A percentile compares a stretch with the other conserved stretches of the same genome.
These are phyloP conservation scores for Drosophila mettleri DNA, from an alignment of 2,888 invertebrate genomes.

Conservation along the genomic window DNA sequence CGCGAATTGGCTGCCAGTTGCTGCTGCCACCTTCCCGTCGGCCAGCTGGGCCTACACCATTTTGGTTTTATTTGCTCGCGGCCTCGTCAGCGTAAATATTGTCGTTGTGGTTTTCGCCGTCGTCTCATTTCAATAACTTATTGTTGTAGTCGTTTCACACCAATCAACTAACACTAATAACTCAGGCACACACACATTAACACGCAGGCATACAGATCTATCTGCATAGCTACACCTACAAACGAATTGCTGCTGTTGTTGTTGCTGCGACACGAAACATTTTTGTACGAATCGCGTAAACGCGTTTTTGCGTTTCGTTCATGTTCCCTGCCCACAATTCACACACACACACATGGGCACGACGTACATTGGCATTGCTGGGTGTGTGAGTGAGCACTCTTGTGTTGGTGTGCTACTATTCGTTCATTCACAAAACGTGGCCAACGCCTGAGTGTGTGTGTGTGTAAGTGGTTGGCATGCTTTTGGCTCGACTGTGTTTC, in stretches of 20 bases:
- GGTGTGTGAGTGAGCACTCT: slow-evolving; percentile 42
- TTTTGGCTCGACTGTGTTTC: slow-evolving; percentile 67
- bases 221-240: slow-evolving; percentile 69
- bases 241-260: slow-evolving; percentile 45
- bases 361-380: slow-evolving; percentile 23
- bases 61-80: slow-evolving; percentile 70
- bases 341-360: slow-evolving; percentile 53
- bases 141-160: slow-evolving; percentile 75
- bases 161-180: slow-evolving; percentile 51
- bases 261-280: slow-evolving; percentile 57
- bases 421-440: slow-evolving; percentile 81
- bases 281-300: slow-evolving; percentile 84
- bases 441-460: slow-evolving; percentile 14
- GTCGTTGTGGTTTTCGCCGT: slow-evolving; percentile 51
- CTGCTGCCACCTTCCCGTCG: slow-evolving; percentile 76
- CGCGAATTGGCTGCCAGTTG: slow-evolving; percentile 58
- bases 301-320: slow-evolving; percentile 83
- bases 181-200: slow-evolving; percentile 23
- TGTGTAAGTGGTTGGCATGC: slow-evolving; percentile 64
- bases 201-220: slow-evolving; percentile 32
- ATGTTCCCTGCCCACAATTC: slow-evolving; percentile 85
- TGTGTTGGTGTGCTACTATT: slow-evolving; percentile 73
- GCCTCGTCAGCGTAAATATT: slow-evolving; percentile 59
- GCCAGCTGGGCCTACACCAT: slow-evolving; percentile 76
- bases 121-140: slow-evolving; percentile 80